Conservation (phyloP, 2,113 vertebrate genomes). For the Microtus ochrogaster region DNA sequence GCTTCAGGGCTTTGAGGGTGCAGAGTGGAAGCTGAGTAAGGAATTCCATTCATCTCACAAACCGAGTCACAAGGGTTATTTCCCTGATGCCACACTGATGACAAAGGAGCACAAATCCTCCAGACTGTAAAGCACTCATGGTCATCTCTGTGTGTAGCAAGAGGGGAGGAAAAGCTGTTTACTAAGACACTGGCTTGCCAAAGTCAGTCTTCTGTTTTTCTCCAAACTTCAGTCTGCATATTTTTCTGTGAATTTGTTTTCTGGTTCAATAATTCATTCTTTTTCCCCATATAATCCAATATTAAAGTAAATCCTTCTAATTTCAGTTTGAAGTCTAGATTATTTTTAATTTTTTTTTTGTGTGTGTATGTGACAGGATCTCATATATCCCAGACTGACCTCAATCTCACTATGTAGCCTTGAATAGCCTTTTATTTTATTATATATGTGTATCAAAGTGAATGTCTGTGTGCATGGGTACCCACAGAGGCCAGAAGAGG, state of each 20-base stretch:
- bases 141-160: background rate
- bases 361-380: background rate
- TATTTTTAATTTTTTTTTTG: background rate
- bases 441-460: background rate
- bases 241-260: background rate
- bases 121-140: background rate
- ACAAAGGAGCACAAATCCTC: background rate
- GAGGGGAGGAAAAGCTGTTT: background rate
- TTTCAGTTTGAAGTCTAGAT: background rate
- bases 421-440: background rate
- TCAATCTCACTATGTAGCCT: background rate
- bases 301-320: constrained; percentile 29
- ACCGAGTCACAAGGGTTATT: background rate
- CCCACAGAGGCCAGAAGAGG: background rate
- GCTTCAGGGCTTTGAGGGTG: background rate
- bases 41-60: background rate
- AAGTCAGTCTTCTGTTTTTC: background rate
- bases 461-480: background rate
- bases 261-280: background rate
- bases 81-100: background rate
- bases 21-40: background rate
- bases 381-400: background rate
- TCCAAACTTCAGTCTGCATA: background rate
- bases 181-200: background rate
- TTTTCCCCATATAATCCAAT: background rate